Percentiles rank a stretch among this genome's conserved stretches.
Evolutionary conservation across 2,797 vertebrate species (phyloP).

Genomic region (Acanthopagrus latus): DNA sequence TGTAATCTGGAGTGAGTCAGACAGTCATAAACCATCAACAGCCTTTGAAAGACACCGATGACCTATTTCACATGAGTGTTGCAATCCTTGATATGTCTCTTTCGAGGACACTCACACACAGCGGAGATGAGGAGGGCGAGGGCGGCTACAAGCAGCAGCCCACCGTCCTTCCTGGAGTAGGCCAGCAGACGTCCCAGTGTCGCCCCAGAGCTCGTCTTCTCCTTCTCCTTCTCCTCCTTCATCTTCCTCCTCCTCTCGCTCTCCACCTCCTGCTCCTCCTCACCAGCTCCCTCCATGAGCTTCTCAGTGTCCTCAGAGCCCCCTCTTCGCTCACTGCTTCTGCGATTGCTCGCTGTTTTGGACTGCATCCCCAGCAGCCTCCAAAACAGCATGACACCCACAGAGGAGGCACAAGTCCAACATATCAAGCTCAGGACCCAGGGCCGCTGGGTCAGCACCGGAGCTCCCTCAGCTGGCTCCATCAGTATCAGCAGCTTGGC

Average conservation of each 20-base stretch:
- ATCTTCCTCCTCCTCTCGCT: constrained; percentile 14
- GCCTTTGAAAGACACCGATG: neutral
- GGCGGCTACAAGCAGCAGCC: constrained; percentile 87
- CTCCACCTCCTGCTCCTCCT: constrained; percentile 60
- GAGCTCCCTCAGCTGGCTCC: constrained; percentile 76
- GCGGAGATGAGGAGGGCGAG: constrained; percentile 92
- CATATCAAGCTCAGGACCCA: constrained; percentile 91
- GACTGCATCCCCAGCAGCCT: constrained; percentile 82
- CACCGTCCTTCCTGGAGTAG: constrained; percentile 89
- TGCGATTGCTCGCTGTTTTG: constrained; percentile 9
- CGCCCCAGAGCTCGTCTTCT: constrained; percentile 84
- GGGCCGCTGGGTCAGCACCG: constrained; percentile 81
- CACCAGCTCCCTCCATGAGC: constrained; percentile 71
- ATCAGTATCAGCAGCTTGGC: constrained; percentile 93
- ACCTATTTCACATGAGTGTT: neutral
- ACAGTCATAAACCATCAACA: neutral
- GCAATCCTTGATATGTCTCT: neutral
- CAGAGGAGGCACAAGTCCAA: constrained; percentile 90
- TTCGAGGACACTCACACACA: constrained; percentile 87
- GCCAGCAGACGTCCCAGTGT: constrained; percentile 91
- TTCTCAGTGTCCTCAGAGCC: constrained; percentile 70
- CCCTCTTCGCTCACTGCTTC: constrained; percentile 1
- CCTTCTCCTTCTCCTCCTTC: constrained; percentile 12
- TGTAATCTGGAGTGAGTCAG: neutral
- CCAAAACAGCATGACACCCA: constrained; percentile 86